phyloP scores from a whole-genome alignment of 64 coral and sea anemone species.

The Montipora capricornis region DNA sequence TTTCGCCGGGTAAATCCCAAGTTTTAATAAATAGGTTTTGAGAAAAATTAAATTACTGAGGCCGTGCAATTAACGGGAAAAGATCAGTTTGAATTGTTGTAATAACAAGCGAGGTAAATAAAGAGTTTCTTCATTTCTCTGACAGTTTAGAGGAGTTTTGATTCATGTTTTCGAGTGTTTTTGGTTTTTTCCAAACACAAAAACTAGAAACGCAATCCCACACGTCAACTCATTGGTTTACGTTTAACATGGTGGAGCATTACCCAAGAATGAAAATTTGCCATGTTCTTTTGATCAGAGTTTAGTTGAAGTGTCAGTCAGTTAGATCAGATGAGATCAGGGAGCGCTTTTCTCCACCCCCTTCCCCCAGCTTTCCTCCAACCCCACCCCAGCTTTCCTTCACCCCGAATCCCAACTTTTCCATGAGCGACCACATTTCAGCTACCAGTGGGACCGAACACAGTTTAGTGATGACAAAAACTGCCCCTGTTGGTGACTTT shows the following conservation, averaged over 20 bases:
- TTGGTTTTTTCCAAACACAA: not conserved
- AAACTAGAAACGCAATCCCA: not conserved
- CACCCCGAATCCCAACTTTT: too few relatives aligned
- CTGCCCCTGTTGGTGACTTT: too few relatives aligned
- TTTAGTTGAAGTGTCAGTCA: not conserved
- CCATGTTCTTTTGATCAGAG: not conserved
- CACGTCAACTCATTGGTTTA: not conserved
- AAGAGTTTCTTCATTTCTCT: not conserved
- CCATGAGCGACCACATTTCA: too few relatives aligned
- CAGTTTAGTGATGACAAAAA: too few relatives aligned
- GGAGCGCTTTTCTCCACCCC: not conserved
- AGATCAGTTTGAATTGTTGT: constrained; percentile 29
- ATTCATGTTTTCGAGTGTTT: not conserved
- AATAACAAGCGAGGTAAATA: constrained; percentile 23
- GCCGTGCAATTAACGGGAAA: not conserved
- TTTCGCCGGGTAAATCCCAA: not conserved
- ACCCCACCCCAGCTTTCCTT: too few relatives aligned
- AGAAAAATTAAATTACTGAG: not conserved
- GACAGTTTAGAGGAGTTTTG: not conserved
- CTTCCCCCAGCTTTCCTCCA: too few relatives aligned
- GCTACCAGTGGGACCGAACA: too few relatives aligned
- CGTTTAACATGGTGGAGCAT: too few relatives aligned
- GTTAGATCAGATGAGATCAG: not conserved
- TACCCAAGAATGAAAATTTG: too few relatives aligned
- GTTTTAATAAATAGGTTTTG: not conserved